Evolutionary conservation across 2,113 vertebrate genomes (phyloP).

Genomic region (Alectura lathami): DNA sequence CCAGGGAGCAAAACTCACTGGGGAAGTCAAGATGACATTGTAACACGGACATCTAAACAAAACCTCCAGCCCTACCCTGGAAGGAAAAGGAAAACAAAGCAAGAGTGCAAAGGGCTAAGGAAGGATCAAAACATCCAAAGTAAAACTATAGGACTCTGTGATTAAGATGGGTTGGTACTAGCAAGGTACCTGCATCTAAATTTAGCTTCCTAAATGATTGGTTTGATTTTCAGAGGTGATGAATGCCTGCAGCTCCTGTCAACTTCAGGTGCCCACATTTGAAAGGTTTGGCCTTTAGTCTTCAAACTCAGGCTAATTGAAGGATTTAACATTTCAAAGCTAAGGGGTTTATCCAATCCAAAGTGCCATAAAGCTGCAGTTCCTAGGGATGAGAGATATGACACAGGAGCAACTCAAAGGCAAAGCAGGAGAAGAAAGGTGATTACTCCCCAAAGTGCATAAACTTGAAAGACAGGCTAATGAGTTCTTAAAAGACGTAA

Average conservation of each 20-base stretch:
- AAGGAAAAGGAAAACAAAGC: not conserved
- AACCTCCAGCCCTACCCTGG: not conserved
- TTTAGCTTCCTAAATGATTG: slow-evolving; percentile 14
- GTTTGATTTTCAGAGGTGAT: slow-evolving; percentile 28
- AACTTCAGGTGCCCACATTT: slow-evolving; percentile 30
- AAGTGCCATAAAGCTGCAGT: slow-evolving; percentile 52
- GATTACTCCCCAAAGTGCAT: slow-evolving; percentile 48
- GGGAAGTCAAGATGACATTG: not conserved
- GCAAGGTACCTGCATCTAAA: not conserved
- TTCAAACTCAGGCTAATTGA: slow-evolving; percentile 48
- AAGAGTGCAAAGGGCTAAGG: not conserved
- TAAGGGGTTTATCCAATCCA: slow-evolving; percentile 46
- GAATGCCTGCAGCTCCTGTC: slow-evolving; percentile 28
- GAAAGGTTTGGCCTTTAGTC: slow-evolving; percentile 63
- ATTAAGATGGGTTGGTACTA: slow-evolving; percentile 8
- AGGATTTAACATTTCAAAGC: slow-evolving; percentile 62
- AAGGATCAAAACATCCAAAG: not conserved
- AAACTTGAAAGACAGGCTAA: slow-evolving; percentile 60
- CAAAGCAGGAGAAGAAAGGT: slow-evolving; percentile 57
- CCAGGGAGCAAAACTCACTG: not conserved
- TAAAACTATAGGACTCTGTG: not conserved
- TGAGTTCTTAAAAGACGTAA: slow-evolving; percentile 56
- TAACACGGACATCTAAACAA: not conserved
- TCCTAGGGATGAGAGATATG: slow-evolving; percentile 31
- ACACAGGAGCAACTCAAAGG: not conserved